Conservation (phyloP, 1,140 invertebrate genomes). For the Drosophila mayri region DNA sequence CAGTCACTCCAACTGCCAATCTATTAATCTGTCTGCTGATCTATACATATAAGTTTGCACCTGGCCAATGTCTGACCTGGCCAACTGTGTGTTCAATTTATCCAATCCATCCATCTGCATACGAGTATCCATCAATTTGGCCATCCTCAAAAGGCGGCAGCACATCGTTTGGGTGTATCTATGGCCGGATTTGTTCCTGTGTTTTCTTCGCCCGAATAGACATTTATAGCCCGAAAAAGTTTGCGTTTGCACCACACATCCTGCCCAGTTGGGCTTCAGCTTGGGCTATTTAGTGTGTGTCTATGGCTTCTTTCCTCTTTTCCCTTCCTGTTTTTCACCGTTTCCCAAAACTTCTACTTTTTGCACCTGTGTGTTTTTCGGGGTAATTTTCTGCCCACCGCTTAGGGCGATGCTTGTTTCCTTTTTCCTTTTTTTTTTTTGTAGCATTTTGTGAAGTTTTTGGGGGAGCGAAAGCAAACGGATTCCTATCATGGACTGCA, state of each 20-base stretch:
- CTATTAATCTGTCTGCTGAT: conserved; percentile 28
- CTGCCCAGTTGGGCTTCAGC: conserved; percentile 27
- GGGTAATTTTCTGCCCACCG: conserved; percentile 47
- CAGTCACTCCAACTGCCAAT: conserved; percentile 2
- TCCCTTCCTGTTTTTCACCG: not conserved
- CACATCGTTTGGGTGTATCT: conserved; percentile 19
- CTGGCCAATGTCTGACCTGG: not conserved
- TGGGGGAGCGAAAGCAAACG: conserved; percentile 19
- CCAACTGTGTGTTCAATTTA: conserved; percentile 28
- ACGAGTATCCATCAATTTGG: conserved; percentile 44
- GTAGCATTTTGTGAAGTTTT: conserved; percentile 24
- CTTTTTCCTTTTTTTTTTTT: conserved; percentile 8
- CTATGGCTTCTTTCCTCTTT: conserved; percentile 31
- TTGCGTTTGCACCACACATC: conserved; percentile 48
- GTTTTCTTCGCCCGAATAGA: conserved; percentile 59
- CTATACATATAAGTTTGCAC: conserved; percentile 32
- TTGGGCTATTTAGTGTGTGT: conserved; percentile 72
- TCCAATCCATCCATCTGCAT: conserved; percentile 37
- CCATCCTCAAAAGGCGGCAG: conserved; percentile 21
- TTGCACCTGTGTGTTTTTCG: conserved; percentile 45
- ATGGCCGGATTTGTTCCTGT: conserved; percentile 30
- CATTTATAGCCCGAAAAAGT: conserved; percentile 79
- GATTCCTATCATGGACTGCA: conserved; percentile 57
- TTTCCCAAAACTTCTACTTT: conserved; percentile 8
- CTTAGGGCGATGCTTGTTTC: conserved; percentile 32